Conservation (phyloP, 2,113 vertebrate genomes). For the Eublepharis macularius region DNA sequence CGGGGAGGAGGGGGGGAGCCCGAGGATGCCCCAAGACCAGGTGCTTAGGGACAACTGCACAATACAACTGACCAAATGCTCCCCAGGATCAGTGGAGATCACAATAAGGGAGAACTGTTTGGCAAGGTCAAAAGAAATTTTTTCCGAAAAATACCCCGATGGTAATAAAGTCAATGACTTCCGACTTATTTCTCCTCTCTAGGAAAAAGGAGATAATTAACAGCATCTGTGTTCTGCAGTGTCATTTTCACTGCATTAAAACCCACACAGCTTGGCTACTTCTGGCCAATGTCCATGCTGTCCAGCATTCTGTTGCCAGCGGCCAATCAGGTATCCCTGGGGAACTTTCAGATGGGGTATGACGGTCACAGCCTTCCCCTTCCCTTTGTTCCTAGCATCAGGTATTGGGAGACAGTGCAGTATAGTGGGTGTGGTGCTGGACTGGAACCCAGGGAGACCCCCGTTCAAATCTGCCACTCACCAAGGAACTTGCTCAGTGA, state of each 20-base stretch:
- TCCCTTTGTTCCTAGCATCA: no score
- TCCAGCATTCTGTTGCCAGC: neutral
- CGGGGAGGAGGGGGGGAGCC: neutral
- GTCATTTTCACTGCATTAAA: neutral
- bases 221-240: neutral
- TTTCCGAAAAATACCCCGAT: neutral
- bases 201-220: neutral
- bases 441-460: no score
- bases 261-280: neutral
- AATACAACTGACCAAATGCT: neutral
- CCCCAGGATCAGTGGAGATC: no score
- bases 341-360: no score
- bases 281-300: neutral
- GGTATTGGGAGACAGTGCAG: no score
- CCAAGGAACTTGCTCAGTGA: no score
- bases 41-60: neutral
- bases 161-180: neutral
- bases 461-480: no score
- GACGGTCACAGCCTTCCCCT: no score
- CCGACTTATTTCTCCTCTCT: neutral
- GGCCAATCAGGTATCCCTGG: no score
- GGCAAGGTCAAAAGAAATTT: neutral
- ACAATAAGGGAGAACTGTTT: neutral
- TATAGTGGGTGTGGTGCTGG: no score
- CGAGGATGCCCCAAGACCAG: neutral